phyloP scores from a whole-genome alignment of 2,797 vertebrate species.

The Alosa sapidissima region DNA sequence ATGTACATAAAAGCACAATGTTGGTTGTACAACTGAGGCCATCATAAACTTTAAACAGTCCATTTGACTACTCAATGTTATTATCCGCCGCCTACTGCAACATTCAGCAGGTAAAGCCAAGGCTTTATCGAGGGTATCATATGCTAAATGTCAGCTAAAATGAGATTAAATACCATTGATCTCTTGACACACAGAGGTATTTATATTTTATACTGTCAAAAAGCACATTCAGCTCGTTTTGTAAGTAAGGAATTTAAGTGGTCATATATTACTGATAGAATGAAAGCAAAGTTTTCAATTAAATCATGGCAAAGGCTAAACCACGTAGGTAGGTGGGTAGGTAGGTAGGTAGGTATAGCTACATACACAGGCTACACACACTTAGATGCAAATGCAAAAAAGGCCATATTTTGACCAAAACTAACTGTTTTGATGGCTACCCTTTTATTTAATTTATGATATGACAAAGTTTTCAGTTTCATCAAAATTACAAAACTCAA shows the following conservation, averaged over 20 bases:
- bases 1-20: background rate
- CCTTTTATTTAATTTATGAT: background rate
- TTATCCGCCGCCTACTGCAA: background rate
- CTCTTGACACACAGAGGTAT: background rate
- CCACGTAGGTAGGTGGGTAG: too few relatives aligned
- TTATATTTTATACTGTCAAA: background rate
- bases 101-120: background rate
- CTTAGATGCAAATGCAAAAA: too few relatives aligned
- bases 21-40: background rate
- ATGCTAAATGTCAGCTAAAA: background rate
- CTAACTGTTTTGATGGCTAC: background rate
- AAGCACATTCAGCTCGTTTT: background rate
- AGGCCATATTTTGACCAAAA: too few relatives aligned
- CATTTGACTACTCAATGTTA: background rate
- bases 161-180: background rate
- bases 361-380: too few relatives aligned
- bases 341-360: too few relatives aligned
- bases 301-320: background rate
- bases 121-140: background rate
- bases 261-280: background rate
- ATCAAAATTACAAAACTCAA: too few relatives aligned
- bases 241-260: background rate
- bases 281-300: background rate
- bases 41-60: background rate
- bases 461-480: too few relatives aligned